Base-by-base conservation (phyloP, 1,140 invertebrate species). In the Melanaphis sacchari region DNA sequence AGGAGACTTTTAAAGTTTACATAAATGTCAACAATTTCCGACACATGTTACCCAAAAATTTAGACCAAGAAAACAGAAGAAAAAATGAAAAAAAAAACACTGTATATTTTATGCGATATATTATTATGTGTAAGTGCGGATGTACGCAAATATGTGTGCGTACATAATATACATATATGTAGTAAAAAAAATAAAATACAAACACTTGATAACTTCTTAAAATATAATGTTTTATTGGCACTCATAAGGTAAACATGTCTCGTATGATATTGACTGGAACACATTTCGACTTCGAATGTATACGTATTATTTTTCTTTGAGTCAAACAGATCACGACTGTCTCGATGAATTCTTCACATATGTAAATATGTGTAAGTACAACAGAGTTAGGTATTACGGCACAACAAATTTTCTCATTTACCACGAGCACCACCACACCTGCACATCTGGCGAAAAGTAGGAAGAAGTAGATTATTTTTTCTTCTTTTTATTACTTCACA, bases 1-100 rank as follows among this genome's bases (percentile, higher is more conserved):
- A 49, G 18, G 38, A 38, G 49, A 40, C 40, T 59, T 90, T 66
- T 66, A 59, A 66, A 90, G 89, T 90, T 90, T 66, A 59, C 36
- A 26, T 90, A 90, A 90, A 90, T 66, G 52, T 90, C 89, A 90
- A 90, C 89, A 18, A 66, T 90, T 90, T 90, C 89, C 40, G 89
- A 90, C 89, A 90, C 54, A 59, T 90, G 89, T 90, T 90, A 66
- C 89, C 7, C 11, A n/a, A 41, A 43, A 59, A 66, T 66, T 18
- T 59, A 40, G 31, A 76, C 31, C 59, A 7, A 36, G 59, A n/a
- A 76, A 76, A 76, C 59, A 76, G n/a, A 38, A 38, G 38, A 31
- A 89, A 38, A 26, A 89, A 49, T 9, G 87, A 54, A 89, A 89
- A 89, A 54, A 5, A 54, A 54, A 89, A 52, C 2, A 52, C 9